These are phyloP conservation scores for Hephaestus fuliginosus DNA, from an alignment of 2,797 vertebrate genomes.

Conservation along the genomic window DNA sequence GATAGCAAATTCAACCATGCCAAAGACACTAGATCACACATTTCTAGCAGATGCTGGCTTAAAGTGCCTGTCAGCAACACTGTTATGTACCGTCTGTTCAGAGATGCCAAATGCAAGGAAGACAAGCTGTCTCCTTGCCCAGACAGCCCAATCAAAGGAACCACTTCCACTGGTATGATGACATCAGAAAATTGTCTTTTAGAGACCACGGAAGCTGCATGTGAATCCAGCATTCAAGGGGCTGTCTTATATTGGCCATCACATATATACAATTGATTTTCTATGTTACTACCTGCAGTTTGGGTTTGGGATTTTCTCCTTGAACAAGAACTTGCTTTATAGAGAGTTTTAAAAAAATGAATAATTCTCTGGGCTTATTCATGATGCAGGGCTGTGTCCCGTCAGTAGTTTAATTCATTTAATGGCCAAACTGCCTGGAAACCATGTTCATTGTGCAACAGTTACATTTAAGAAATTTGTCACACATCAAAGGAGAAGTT, in stretches of 20 bases:
- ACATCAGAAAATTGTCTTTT: constrained; percentile 73
- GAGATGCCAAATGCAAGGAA: constrained; percentile 74
- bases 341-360: constrained; percentile 41
- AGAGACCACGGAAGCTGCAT: constrained; percentile 55
- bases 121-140: constrained; percentile 76
- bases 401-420: constrained; percentile 64
- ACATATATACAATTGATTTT: constrained; percentile 63
- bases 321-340: constrained; percentile 56
- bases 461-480: constrained; percentile 50
- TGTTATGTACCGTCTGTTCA: constrained; percentile 79
- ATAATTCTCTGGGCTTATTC: constrained; percentile 61
- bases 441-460: constrained; percentile 43
- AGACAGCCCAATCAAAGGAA: constrained; percentile 79
- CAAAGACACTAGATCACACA: constrained; percentile 73
- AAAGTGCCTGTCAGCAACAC: constrained; percentile 78
- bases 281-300: constrained; percentile 45
- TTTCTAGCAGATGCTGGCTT: constrained; percentile 81
- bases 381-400: constrained; percentile 40
- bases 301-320: constrained; percentile 22
- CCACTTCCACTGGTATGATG: constrained; percentile 67
- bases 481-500: constrained; percentile 39
- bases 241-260: constrained; percentile 34
- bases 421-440: constrained; percentile 53
- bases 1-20: constrained; percentile 75
- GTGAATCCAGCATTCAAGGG: constrained; percentile 54